Evolutionary conservation across 2,113 vertebrate species (phyloP).

Genomic region (Anhinga anhinga): DNA sequence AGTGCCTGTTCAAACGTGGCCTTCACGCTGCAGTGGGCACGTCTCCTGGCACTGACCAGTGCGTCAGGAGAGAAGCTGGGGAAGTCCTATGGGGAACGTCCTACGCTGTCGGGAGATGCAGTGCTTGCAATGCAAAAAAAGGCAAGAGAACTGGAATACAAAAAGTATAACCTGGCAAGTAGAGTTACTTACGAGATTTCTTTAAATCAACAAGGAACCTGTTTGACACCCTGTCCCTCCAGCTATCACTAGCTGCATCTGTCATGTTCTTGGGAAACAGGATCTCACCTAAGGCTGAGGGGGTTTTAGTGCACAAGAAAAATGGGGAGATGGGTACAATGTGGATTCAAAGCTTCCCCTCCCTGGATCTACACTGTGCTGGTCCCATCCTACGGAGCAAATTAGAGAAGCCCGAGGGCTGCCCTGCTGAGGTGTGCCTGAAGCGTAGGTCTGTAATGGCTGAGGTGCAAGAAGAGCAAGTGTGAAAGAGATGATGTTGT

Average conservation of each 20-base stretch:
- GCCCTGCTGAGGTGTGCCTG: neutral
- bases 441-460: neutral
- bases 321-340: neutral
- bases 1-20: fast-evolving
- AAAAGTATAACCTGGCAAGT: neutral
- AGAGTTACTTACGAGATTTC: neutral
- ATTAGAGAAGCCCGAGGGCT: neutral
- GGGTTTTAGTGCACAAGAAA: neutral
- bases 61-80: neutral
- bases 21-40: fast-evolving
- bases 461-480: neutral
- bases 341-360: neutral
- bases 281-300: neutral
- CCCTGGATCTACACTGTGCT: neutral
- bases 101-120: neutral
- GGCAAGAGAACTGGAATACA: neutral
- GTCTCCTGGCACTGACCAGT: neutral
- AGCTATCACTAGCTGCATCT: neutral
- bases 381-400: neutral
- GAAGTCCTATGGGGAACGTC: neutral
- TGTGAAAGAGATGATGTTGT: neutral
- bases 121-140: neutral
- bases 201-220: neutral
- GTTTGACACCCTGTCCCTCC: neutral
- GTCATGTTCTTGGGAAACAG: neutral